Conservation (phyloP, 1,140 invertebrate genomes). For the Aphidius ervi region DNA sequence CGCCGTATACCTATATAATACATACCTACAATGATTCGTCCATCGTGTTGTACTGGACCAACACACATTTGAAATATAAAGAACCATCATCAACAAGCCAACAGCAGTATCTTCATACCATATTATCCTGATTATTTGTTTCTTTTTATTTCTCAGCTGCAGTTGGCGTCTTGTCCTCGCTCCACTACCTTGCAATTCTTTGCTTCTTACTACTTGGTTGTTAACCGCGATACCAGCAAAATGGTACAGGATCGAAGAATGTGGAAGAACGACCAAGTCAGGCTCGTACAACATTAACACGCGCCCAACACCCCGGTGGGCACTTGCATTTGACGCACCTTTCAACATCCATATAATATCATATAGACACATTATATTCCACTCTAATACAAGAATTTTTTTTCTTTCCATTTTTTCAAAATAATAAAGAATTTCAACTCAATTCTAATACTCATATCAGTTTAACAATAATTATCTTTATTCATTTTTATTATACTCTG, state of each 20-base stretch:
- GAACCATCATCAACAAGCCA: neutral
- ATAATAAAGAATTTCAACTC: neutral
- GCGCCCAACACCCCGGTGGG: conserved; percentile 19
- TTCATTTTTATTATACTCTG: too few species aligned
- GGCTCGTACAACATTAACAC: conserved; percentile 25
- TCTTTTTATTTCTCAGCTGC: conserved; percentile 7
- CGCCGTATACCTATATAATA: conserved; percentile 29
- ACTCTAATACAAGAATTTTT: too few species aligned
- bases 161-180: conserved; percentile 19
- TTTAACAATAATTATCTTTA: too few species aligned
- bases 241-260: conserved; percentile 29
- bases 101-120: neutral
- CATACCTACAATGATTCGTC: conserved; percentile 1
- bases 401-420: too few species aligned
- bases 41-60: neutral
- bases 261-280: conserved; percentile 26
- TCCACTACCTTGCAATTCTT: conserved; percentile 26
- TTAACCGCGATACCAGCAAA: conserved; percentile 27
- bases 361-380: too few species aligned
- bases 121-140: conserved; percentile 3
- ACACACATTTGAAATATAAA: neutral
- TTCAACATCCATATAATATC: too few species aligned
- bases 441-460: neutral
- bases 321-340: conserved; percentile 9
- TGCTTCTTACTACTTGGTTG: conserved; percentile 25